phyloP scores from a whole-genome alignment of 2,888 invertebrate genomes.

The Epinotia nisella region DNA sequence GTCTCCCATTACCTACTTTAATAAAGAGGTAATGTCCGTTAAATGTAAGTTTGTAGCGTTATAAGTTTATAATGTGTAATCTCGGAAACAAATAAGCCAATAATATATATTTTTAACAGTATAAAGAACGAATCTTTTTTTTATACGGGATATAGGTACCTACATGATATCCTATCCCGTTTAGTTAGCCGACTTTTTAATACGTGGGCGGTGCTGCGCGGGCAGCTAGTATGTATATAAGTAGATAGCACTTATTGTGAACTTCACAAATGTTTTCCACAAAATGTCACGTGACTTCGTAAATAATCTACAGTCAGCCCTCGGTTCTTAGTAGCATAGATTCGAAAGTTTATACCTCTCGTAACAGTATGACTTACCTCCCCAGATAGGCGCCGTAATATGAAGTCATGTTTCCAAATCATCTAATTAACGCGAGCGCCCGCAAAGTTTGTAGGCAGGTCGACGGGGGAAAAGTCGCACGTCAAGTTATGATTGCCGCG shows the following conservation, averaged over 20 bases:
- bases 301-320: conserved; percentile 8
- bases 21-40: too few relatives aligned
- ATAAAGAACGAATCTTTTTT: too few relatives aligned
- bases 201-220: not conserved
- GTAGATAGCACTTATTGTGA: not conserved
- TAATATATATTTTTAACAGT: too few relatives aligned
- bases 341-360: conserved; percentile 28
- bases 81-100: too few relatives aligned
- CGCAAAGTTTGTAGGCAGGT: conserved; percentile 40
- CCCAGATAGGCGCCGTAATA: conserved; percentile 36
- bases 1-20: too few relatives aligned
- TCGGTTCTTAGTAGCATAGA: conserved; percentile 19
- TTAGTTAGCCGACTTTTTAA: too few relatives aligned
- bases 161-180: too few relatives aligned
- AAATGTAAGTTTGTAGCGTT: too few relatives aligned
- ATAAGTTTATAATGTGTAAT: too few relatives aligned
- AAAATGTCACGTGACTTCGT: not conserved
- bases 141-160: too few relatives aligned
- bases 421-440: conserved; percentile 36
- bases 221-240: not conserved
- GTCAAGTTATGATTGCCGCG: conserved; percentile 46
- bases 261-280: not conserved
- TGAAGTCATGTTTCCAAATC: conserved; percentile 42
- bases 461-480: conserved; percentile 44
- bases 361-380: conserved; percentile 36